These are phyloP conservation scores for Elachura formosa DNA, from an alignment of 2,113 vertebrate genomes.

Conservation along the genomic window DNA sequence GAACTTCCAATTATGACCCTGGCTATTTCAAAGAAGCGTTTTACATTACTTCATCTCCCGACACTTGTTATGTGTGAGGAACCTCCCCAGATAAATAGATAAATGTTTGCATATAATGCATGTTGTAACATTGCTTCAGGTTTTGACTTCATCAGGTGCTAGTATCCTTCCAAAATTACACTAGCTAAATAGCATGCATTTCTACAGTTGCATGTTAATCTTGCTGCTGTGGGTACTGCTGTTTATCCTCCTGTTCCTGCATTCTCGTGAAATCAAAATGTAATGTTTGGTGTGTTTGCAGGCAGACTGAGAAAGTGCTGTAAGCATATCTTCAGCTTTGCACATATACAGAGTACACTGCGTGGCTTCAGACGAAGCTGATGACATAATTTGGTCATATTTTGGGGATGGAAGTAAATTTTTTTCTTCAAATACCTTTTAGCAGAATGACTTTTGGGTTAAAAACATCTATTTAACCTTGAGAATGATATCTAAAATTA, in stretches of 20 bases:
- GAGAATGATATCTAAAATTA: background rate
- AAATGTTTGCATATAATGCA: background rate
- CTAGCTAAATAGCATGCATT: background rate
- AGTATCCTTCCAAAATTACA: background rate
- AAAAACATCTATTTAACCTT: background rate
- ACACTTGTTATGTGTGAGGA: background rate
- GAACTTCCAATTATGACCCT: background rate
- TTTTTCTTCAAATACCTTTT: slow-evolving; percentile 5
- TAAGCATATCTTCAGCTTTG: background rate
- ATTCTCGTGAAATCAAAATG: background rate
- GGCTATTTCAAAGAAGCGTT: background rate
- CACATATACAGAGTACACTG: background rate
- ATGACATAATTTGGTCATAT: background rate
- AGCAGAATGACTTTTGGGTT: background rate
- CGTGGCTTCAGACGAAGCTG: background rate
- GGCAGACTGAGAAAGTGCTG: background rate
- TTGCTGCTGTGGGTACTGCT: background rate
- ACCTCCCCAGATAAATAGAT: background rate
- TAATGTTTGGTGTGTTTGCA: background rate
- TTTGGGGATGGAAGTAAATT: background rate
- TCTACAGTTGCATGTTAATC: background rate
- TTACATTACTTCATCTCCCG: background rate
- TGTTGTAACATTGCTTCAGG: background rate
- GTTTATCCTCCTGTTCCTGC: background rate
- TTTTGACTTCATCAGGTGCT: background rate